Base-by-base conservation (phyloP, 2,888 invertebrate genomes). In the Boloria selene region DNA sequence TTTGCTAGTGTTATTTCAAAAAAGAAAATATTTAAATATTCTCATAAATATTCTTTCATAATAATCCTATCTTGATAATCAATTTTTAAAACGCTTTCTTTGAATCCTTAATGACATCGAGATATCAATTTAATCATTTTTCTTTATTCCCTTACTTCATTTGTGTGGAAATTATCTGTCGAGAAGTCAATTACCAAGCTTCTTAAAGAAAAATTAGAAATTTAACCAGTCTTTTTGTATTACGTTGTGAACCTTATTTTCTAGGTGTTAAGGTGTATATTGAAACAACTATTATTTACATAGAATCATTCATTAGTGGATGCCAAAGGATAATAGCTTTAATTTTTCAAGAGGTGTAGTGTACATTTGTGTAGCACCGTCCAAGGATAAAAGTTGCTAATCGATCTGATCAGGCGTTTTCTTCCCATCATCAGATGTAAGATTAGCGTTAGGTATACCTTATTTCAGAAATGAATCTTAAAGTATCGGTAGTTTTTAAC, bases 181-280 rank as follows among this genome's bases (percentile, higher is more conserved):
- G 0, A 45, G 47, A 60, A 63, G 65, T 68, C 68, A 65, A 63
- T 70, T 65, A 70, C 38, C 16, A 31, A 31, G 59, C 42, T 55
- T 66, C 47, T 68, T 68, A 65, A 60, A 65, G 65, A 56, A 59
- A 64, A 61, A 65, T 65, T 67, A 65, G 59, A 62, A 67, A 67
- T 56, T 56, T 55, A 42, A 54, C 4, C 42, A 26, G 18, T 4
- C 5, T n/a, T 16, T 45, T 18, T 49, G 47, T 18, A 56, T 18
- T 4, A 45, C 13, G 49, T 22, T 53, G 14, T 44, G 6, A 45
- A 64, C 63, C 31, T 22, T 67, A 64, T 47, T 7, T 0, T 14
- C 4, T 1, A 3, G 2, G 45, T 5, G 0, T n/a, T 58, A 52
- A 44, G 58, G 22, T 58, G 31, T 58, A 47, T 47, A 58, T 45